Evolutionary conservation across 30 jellyfish, hydroid and myxozoan genomes (phyloP).

Genomic region (Catostylus mosaicus): DNA sequence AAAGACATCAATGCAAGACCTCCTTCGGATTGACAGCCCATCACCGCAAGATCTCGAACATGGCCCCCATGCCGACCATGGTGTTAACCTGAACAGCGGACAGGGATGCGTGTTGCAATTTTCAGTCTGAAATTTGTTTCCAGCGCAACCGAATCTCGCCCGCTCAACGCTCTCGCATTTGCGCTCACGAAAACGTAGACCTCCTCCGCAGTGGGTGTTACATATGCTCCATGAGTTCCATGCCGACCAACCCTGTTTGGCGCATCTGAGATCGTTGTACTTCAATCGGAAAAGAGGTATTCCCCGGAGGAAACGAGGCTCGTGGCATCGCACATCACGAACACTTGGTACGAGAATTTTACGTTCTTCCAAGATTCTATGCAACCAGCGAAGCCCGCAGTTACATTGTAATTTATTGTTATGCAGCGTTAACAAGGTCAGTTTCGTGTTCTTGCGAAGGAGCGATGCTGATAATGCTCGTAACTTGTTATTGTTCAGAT

Average conservation of each 20-base stretch:
- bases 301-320: slow-evolving; percentile 64
- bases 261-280: slow-evolving; percentile 63
- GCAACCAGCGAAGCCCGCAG: slow-evolving; percentile 89
- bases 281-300: slow-evolving; percentile 43
- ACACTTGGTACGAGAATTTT: slow-evolving; percentile 59
- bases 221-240: slow-evolving; percentile 96
- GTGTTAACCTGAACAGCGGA: slow-evolving; percentile 66
- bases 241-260: slow-evolving; percentile 77
- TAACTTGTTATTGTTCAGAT: slow-evolving; percentile 79
- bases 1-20: slow-evolving; percentile 84
- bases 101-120: slow-evolving; percentile 84
- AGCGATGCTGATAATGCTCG: slow-evolving; percentile 55
- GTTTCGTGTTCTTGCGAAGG: slow-evolving; percentile 26
- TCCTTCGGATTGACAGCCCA: slow-evolving; percentile 66
- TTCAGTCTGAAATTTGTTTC: slow-evolving; percentile 73
- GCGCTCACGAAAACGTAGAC: slow-evolving; percentile 83
- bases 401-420: slow-evolving; percentile 83
- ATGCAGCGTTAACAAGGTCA: slow-evolving; percentile 64
- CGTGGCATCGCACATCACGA: slow-evolving; percentile 61
- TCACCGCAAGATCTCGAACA: slow-evolving; percentile 75
- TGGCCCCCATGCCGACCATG: slow-evolving; percentile 92
- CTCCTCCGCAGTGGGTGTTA: slow-evolving; percentile 89
- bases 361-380: slow-evolving; percentile 27
- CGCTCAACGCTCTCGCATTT: slow-evolving; percentile 57
- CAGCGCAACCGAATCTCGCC: slow-evolving; percentile 75